These are phyloP conservation scores for Drosophila bipectinata DNA, from an alignment of 1,140 invertebrate genomes.

Conservation along the genomic window DNA sequence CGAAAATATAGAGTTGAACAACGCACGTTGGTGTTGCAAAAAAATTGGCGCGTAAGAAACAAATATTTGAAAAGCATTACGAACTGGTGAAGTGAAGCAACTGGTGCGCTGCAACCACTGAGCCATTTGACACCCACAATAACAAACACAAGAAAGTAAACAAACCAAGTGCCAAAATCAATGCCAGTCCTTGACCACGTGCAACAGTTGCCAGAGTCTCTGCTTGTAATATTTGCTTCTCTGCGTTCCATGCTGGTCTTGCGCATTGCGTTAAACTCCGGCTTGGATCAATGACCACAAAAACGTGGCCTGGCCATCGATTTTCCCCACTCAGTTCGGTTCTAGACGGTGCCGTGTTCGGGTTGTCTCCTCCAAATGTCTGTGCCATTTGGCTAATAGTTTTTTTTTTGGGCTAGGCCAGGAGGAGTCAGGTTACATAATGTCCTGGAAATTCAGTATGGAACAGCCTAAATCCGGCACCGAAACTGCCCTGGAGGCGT, in stretches of 20 bases:
- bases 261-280: constrained; percentile 53
- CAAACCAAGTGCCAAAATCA: constrained; percentile 9
- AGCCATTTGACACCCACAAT: constrained; percentile 19
- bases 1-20: constrained; percentile 21
- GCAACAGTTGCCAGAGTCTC: constrained; percentile 66
- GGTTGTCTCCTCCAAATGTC: constrained; percentile 1
- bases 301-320: constrained; percentile 55
- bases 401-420: constrained; percentile 11
- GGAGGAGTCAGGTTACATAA: constrained; percentile 48
- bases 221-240: constrained; percentile 2
- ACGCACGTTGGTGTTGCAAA: not conserved
- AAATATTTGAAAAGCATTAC: constrained; percentile 24
- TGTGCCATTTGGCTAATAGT: constrained; percentile 21
- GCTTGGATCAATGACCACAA: constrained; percentile 65
- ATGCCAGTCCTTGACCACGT: constrained; percentile 37
- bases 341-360: constrained; percentile 29
- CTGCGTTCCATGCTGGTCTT: constrained; percentile 54
- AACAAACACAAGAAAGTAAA: not conserved
- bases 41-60: constrained; percentile 15
- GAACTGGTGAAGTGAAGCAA: constrained; percentile 2
- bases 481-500: constrained; percentile 87
- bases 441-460: constrained; percentile 79
- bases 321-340: constrained; percentile 66
- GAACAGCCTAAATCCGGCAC: constrained; percentile 82
- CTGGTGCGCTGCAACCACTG: constrained; percentile 34